Conservation (phyloP, 2,113 vertebrate genomes). For the Cynocephalus volans region DNA sequence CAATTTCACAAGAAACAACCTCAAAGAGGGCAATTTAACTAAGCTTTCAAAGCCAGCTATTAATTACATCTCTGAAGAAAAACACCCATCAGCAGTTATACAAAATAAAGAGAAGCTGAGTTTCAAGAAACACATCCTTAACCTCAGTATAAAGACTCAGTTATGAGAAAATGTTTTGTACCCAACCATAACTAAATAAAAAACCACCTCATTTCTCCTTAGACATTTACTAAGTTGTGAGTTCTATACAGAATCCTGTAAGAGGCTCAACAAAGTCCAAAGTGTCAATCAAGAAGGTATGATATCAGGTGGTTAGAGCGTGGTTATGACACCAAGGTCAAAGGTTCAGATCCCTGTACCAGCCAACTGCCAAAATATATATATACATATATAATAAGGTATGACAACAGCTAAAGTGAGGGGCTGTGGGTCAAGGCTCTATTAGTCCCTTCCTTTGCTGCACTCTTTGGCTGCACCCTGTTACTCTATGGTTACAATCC, state of each 20-base stretch:
- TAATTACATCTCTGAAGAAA: constrained; percentile 1
- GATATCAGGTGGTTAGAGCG: not conserved
- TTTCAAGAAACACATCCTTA: not conserved
- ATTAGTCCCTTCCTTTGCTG: not conserved
- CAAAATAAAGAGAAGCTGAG: not conserved
- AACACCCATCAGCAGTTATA: not conserved
- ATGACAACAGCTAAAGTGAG: not conserved
- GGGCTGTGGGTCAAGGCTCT: not conserved
- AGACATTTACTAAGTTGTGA: not conserved
- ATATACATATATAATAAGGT: too few species aligned
- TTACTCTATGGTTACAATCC: not conserved
- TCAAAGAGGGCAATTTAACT: not conserved
- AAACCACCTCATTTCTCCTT: not conserved
- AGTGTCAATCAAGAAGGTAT: not conserved
- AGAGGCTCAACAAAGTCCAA: not conserved
- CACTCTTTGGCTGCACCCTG: not conserved
- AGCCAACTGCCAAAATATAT: too few species aligned
- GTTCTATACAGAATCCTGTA: not conserved
- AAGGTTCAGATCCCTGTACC: too few species aligned
- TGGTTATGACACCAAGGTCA: too few species aligned
- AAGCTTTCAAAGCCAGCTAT: not conserved
- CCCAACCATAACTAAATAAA: constrained; percentile 18
- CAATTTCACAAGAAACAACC: not conserved
- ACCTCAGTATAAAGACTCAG: constrained; percentile 22
- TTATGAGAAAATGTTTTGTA: not conserved